phyloP scores from a whole-genome alignment of 1,140 invertebrate genomes.

The Eufriesea mexicana region DNA sequence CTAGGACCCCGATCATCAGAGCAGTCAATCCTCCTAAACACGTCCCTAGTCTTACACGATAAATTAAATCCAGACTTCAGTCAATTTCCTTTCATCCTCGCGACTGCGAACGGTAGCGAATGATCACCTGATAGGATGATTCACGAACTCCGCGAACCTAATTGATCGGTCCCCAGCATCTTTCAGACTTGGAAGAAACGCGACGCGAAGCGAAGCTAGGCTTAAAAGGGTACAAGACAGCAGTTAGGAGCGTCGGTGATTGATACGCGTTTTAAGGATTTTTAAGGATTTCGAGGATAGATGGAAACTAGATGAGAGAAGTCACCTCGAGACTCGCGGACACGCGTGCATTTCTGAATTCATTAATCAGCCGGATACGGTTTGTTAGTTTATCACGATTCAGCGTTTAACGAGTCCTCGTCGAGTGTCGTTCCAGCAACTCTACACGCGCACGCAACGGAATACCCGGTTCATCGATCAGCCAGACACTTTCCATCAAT shows the following conservation, averaged over 20 bases:
- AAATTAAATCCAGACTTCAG: neutral
- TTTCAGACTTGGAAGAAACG: neutral
- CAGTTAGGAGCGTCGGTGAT: too few relatives aligned
- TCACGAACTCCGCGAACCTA: too few relatives aligned
- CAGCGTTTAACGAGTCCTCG: neutral
- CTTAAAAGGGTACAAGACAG: neutral
- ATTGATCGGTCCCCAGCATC: too few relatives aligned
- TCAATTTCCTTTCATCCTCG: neutral
- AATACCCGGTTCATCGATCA: neutral
- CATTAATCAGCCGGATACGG: neutral
- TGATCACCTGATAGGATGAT: too few relatives aligned
- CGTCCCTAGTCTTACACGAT: neutral
- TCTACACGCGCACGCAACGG: neutral
- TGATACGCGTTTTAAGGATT: neutral
- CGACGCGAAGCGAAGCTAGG: neutral
- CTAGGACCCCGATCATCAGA: too few relatives aligned
- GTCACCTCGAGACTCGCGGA: too few relatives aligned
- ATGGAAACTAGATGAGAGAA: neutral
- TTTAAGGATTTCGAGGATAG: neutral
- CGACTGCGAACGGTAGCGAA: too few relatives aligned
- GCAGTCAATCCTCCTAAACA: too few relatives aligned
- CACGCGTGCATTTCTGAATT: neutral
- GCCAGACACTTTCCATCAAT: neutral
- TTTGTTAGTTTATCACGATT: neutral
- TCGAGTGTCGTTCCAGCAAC: neutral